Evolutionary conservation across 2,113 vertebrate species (phyloP).

Genomic region (Syngnathus floridae): DNA sequence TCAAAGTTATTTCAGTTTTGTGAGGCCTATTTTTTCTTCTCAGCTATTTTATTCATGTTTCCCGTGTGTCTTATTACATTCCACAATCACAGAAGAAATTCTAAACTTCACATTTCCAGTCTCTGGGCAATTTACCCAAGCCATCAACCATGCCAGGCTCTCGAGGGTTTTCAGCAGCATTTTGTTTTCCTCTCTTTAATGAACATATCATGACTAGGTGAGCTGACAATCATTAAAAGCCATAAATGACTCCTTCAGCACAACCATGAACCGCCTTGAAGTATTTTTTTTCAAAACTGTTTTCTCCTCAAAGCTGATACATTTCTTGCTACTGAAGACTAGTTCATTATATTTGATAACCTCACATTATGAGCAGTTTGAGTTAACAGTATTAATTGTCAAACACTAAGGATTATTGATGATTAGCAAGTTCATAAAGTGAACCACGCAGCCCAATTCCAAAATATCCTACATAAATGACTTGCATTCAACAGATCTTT

Average conservation of each 20-base stretch:
- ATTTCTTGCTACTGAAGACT: neutral
- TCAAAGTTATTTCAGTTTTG: slow-evolving; percentile 41
- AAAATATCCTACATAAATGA: neutral
- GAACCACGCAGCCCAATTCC: neutral
- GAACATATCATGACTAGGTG: slow-evolving; percentile 45
- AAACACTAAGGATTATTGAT: neutral
- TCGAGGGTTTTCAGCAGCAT: slow-evolving; percentile 27
- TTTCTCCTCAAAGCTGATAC: neutral
- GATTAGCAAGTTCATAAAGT: neutral
- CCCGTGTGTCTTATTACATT: slow-evolving; percentile 4
- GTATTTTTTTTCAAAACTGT: neutral
- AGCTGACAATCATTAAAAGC: slow-evolving; percentile 42
- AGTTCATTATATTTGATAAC: neutral
- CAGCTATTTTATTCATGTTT: slow-evolving; percentile 8
- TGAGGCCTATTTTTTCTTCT: slow-evolving; percentile 10
- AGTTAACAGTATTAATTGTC: neutral
- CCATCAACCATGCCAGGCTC: slow-evolving; percentile 41
- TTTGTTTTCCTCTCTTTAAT: slow-evolving; percentile 36
- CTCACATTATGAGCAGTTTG: neutral
- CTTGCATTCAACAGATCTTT: neutral
- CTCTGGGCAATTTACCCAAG: slow-evolving; percentile 26
- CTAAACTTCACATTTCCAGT: slow-evolving; percentile 29
- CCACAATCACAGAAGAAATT: slow-evolving; percentile 14
- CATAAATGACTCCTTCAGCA: slow-evolving; percentile 36
- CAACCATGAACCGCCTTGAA: neutral